These are phyloP conservation scores for Heliconius congener DNA, from an alignment of 1,140 invertebrate species.

Conservation along the genomic window DNA sequence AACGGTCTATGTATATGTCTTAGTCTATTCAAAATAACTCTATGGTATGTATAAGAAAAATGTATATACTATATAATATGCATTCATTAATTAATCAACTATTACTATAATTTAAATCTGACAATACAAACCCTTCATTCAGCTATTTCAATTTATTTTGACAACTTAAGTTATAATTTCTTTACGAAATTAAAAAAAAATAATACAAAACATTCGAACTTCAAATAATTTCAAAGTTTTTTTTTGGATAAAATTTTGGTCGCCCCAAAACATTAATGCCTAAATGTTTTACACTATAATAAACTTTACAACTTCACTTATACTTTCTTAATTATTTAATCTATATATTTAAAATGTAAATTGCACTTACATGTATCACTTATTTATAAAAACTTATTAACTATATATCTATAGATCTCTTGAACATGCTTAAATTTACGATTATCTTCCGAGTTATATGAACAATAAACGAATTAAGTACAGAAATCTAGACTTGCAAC, in stretches of 20 bases:
- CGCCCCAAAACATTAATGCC: slow-evolving; percentile 19
- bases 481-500: slow-evolving; percentile 18
- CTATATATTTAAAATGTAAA: slow-evolving; percentile 35
- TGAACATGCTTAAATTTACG: slow-evolving; percentile 30
- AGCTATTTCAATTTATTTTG: neutral
- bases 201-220: neutral
- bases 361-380: slow-evolving; percentile 55
- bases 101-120: slow-evolving; percentile 1
- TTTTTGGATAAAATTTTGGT: slow-evolving; percentile 7
- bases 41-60: slow-evolving; percentile 7
- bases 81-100: neutral
- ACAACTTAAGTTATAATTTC: neutral
- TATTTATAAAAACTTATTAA: slow-evolving; percentile 42
- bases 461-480: slow-evolving; percentile 25
- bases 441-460: slow-evolving; percentile 26
- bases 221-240: neutral
- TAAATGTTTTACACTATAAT: slow-evolving; percentile 27
- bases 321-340: slow-evolving; percentile 2
- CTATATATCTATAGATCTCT: slow-evolving; percentile 38
- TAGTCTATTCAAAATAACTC: slow-evolving; percentile 4
- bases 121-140: neutral
- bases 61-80: neutral
- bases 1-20: neutral
- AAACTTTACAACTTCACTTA: slow-evolving; percentile 32
- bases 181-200: neutral